phyloP scores from a whole-genome alignment of 2,113 vertebrate species.

The Pollachius pollachius region DNA sequence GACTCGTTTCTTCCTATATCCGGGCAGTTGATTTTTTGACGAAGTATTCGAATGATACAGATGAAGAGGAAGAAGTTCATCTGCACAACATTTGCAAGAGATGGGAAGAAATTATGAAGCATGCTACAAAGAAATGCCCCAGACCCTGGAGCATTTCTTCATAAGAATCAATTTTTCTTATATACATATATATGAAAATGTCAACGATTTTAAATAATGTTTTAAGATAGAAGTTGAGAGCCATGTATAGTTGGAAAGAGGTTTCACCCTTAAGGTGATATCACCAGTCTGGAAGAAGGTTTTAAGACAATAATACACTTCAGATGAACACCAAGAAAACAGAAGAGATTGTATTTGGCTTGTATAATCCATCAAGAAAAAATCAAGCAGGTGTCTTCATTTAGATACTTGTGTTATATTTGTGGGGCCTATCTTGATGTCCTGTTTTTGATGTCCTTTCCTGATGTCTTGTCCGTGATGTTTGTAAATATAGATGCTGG shows the following conservation, averaged over 20 bases:
- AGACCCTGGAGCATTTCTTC: background rate
- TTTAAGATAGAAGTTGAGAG: background rate
- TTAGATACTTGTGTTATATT: no score
- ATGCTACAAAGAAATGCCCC: background rate
- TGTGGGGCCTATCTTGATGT: no score
- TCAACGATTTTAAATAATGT: background rate
- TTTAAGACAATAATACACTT: background rate
- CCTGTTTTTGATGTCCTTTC: no score
- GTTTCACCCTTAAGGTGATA: background rate
- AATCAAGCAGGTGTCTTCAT: no score
- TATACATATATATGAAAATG: background rate
- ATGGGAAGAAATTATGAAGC: background rate
- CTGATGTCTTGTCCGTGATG: no score
- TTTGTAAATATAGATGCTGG: no score
- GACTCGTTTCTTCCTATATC: constrained; percentile 88
- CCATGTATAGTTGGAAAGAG: background rate
- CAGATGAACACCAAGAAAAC: no score
- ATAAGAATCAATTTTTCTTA: background rate
- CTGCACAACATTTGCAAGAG: constrained; percentile 56
- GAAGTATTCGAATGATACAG: constrained; percentile 92
- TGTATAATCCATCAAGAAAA: no score
- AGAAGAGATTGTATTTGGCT: no score
- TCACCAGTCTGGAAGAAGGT: background rate
- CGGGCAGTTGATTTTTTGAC: constrained; percentile 93
- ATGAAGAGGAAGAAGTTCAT: constrained; percentile 94